phyloP scores from a whole-genome alignment of 2,797 vertebrate species.

The Loris lydekkerianus region DNA sequence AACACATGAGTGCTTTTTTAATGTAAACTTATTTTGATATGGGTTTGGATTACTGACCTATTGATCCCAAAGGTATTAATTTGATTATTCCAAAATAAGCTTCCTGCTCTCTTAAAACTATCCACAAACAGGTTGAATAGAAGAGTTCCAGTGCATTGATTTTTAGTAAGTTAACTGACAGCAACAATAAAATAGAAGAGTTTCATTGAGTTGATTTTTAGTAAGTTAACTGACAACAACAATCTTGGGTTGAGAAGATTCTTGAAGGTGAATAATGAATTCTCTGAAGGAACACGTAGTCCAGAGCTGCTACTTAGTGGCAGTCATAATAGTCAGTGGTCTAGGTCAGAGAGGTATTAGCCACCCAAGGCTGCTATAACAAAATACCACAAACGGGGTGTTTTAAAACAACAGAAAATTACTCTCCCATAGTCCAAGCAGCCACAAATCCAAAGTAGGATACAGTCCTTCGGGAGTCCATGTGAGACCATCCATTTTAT shows the following conservation, averaged over 20 bases:
- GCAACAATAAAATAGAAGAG: not conserved
- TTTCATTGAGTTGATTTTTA: not conserved
- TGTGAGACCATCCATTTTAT: fast-evolving
- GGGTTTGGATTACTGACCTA: not conserved
- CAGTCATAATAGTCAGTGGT: not conserved
- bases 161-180: not conserved
- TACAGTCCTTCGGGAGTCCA: not conserved
- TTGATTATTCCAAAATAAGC: not conserved
- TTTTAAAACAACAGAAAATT: not conserved
- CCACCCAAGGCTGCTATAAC: not conserved
- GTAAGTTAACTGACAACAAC: not conserved
- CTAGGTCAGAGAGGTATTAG: not conserved
- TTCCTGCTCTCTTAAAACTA: not conserved
- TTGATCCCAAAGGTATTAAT: not conserved
- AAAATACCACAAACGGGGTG: not conserved
- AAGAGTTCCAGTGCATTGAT: not conserved
- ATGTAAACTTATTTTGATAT: not conserved
- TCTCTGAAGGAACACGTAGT: not conserved
- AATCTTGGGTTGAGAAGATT: not conserved
- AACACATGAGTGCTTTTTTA: not conserved
- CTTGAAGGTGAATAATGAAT: not conserved
- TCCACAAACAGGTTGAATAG: fast-evolving
- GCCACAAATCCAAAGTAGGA: not conserved
- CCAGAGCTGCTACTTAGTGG: not conserved
- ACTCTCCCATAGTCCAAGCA: not conserved